Evolutionary conservation across 2,888 invertebrate species (phyloP).

Genomic region (Aphodius granarius): DNA sequence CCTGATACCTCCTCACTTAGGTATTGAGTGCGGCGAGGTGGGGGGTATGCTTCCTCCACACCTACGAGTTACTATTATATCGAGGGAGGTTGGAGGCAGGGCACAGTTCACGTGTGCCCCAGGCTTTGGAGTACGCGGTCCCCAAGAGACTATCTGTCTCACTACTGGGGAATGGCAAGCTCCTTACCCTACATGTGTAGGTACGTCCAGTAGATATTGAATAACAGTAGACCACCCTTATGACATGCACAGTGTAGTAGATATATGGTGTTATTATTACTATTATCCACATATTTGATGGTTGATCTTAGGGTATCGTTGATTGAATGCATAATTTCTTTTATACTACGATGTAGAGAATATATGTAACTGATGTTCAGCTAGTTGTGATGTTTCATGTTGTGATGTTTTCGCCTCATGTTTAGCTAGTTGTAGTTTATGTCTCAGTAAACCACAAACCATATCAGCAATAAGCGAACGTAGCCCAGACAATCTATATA

Average conservation of each 20-base stretch:
- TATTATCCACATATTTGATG: neutral
- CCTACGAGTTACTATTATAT: conserved; percentile 72
- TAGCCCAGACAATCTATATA: too few species aligned
- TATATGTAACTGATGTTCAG: too few species aligned
- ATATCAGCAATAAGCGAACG: too few species aligned
- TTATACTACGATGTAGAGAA: too few species aligned
- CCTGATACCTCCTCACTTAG: conserved; percentile 47
- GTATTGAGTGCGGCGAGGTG: conserved; percentile 81
- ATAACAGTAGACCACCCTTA: neutral
- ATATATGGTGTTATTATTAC: neutral
- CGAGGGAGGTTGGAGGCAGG: conserved; percentile 78
- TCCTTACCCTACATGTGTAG: conserved; percentile 75
- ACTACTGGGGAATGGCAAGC: conserved; percentile 79
- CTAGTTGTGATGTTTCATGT: too few species aligned
- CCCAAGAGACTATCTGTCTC: conserved; percentile 74
- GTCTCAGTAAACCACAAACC: too few species aligned
- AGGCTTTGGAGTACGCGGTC: conserved; percentile 76
- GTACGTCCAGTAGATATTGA: conserved; percentile 49
- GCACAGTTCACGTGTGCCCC: conserved; percentile 79
- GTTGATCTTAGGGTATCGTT: neutral
- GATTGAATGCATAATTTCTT: too few species aligned
- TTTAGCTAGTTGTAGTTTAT: too few species aligned
- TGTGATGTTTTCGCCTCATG: too few species aligned
- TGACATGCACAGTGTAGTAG: neutral
- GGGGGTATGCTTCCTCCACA: conserved; percentile 57